A percentile compares a stretch with the other conserved stretches of the same genome.
Conservation (phyloP, 1,140 invertebrate genomes). For the Ericerus pela region DNA sequence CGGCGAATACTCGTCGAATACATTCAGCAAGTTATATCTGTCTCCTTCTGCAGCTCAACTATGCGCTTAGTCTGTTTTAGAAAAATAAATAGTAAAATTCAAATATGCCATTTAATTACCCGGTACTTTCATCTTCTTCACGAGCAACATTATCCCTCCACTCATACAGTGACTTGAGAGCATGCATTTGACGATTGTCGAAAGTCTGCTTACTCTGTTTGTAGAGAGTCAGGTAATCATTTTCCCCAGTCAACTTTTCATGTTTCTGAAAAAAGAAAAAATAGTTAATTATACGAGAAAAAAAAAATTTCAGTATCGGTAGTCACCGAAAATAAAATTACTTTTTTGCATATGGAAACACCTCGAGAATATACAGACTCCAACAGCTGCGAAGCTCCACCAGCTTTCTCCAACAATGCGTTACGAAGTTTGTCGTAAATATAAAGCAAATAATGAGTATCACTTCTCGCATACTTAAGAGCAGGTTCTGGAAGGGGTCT, state of each 20-base stretch:
- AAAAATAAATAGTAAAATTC: constrained; percentile 14
- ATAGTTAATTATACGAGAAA: neutral
- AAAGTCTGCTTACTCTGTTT: constrained; percentile 63
- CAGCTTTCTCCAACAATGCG: constrained; percentile 54
- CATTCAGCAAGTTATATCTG: too few species aligned
- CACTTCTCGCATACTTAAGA: constrained; percentile 75
- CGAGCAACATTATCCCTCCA: constrained; percentile 83
- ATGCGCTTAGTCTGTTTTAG: neutral
- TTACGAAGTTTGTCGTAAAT: constrained; percentile 73
- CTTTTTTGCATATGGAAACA: constrained; percentile 51
- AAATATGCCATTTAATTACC: constrained; percentile 33
- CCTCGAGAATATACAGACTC: constrained; percentile 53
- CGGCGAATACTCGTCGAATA: too few species aligned
- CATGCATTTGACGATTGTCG: constrained; percentile 70
- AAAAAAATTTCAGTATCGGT: neutral
- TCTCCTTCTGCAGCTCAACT: too few species aligned
- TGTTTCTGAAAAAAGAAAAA: neutral
- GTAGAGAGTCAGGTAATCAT: constrained; percentile 61
- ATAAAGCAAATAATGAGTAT: constrained; percentile 91
- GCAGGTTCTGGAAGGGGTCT: constrained; percentile 74
- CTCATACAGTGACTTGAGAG: constrained; percentile 61
- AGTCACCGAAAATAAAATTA: constrained; percentile 21
- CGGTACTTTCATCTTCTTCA: constrained; percentile 75
- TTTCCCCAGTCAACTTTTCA: constrained; percentile 32
- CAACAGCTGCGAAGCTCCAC: constrained; percentile 52